These are phyloP conservation scores for Microtus ochrogaster DNA, from an alignment of 2,113 vertebrate species.

Conservation along the genomic window DNA sequence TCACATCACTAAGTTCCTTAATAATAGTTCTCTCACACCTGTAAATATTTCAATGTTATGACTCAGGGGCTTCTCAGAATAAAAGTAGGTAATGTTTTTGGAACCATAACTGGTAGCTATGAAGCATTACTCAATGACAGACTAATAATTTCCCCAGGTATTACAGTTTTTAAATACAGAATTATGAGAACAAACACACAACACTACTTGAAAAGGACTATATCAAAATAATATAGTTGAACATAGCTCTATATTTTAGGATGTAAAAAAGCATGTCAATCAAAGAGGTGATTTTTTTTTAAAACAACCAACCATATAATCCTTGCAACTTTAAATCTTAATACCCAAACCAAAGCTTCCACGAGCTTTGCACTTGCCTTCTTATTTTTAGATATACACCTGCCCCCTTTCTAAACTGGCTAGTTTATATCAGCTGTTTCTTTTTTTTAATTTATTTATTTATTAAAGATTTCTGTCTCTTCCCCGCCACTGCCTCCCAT, in stretches of 20 bases:
- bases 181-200: constrained; percentile 11
- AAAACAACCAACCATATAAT: background rate
- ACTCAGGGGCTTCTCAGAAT: background rate
- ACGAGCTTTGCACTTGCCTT: background rate
- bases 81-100: background rate
- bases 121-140: background rate
- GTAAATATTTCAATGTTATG: background rate
- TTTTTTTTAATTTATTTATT: too few species aligned
- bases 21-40: background rate
- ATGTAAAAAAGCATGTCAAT: background rate
- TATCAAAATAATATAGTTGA: constrained; percentile 33
- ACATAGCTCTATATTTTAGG: constrained; percentile 32
- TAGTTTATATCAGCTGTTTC: background rate
- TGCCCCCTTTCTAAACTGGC: background rate
- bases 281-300: background rate
- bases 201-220: background rate
- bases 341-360: constrained; percentile 30
- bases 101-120: background rate
- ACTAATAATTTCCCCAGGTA: background rate
- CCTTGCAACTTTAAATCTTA: constrained; percentile 1
- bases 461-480: too few species aligned
- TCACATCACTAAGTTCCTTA: background rate
- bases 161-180: background rate
- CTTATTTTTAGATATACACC: background rate
- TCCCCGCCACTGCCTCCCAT: too few species aligned